Evolutionary conservation across 2,888 invertebrate species (phyloP).

Genomic region (Melieria picta): DNA sequence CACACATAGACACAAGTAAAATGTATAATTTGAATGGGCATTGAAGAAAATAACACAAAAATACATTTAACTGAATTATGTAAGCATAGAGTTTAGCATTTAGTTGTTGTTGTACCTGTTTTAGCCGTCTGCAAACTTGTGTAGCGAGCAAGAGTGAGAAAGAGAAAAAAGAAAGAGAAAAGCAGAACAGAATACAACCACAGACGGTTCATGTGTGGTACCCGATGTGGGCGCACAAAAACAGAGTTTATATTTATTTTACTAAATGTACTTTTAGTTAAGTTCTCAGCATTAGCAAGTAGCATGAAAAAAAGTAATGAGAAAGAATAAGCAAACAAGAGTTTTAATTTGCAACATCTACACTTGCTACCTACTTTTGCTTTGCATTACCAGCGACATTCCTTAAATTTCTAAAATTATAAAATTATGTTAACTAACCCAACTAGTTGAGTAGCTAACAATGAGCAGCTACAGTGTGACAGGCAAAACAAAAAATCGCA

Average conservation of each 20-base stretch:
- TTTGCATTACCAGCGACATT: constrained; percentile 29
- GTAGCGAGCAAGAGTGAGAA: constrained; percentile 32
- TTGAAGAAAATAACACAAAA: background rate
- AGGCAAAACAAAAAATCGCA: too few species aligned
- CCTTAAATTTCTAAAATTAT: constrained; percentile 10
- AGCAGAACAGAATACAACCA: constrained; percentile 26
- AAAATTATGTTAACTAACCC: constrained; percentile 44
- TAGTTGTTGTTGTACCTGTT: constrained; percentile 64
- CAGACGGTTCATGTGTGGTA: constrained; percentile 12
- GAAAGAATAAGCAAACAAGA: constrained; percentile 34
- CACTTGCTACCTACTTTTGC: constrained; percentile 22
- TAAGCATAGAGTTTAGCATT: constrained; percentile 52
- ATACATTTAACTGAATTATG: constrained; percentile 15
- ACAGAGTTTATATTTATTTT: background rate
- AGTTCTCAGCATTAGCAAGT: too few species aligned
- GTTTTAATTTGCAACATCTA: constrained; percentile 12
- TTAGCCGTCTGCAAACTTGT: constrained; percentile 57
- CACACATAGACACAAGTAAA: constrained; percentile 1
- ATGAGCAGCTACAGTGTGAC: too few species aligned
- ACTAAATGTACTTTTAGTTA: too few species aligned
- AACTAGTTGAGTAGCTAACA: too few species aligned
- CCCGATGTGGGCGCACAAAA: background rate
- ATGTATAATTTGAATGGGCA: constrained; percentile 10
- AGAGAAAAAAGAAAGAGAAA: constrained; percentile 6
- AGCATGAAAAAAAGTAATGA: constrained; percentile 27